Conservation (phyloP, 1,140 invertebrate genomes). For the Leptinotarsa undecemlineata region DNA sequence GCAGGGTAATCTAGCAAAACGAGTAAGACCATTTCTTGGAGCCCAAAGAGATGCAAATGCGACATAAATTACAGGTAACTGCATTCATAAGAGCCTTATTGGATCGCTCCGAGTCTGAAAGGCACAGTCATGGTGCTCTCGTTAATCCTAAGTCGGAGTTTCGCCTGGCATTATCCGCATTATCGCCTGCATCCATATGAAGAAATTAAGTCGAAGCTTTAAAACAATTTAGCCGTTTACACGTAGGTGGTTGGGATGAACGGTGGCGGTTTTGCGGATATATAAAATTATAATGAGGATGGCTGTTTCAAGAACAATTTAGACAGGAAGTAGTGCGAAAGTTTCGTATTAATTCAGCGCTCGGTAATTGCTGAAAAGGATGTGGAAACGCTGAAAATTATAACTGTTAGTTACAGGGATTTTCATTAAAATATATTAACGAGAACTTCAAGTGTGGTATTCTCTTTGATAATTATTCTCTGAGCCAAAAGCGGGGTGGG, state of each 20-base stretch:
- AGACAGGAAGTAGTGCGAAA: constrained; percentile 6
- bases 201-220: constrained; percentile 29
- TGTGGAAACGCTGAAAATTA: constrained; percentile 3
- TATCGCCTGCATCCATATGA: constrained; percentile 31
- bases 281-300: constrained; percentile 24
- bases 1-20: too few species aligned
- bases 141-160: not conserved
- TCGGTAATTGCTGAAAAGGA: not conserved
- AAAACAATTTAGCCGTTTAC: constrained; percentile 29
- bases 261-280: constrained; percentile 15
- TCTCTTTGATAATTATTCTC: not conserved
- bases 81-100: constrained; percentile 11
- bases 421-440: constrained; percentile 5
- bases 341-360: not conserved
- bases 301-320: not conserved
- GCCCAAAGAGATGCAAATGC: not conserved
- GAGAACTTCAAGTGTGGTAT: not conserved
- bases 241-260: constrained; percentile 19
- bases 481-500: too few species aligned
- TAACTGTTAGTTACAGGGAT: not conserved
- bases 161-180: constrained; percentile 23
- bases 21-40: not conserved
- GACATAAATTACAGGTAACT: constrained; percentile 8
- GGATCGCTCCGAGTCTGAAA: not conserved
- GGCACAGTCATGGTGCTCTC: not conserved